A percentile compares a stretch with the other conserved stretches of the same genome.
These are phyloP conservation scores for Thalpophila matura DNA, from an alignment of 2,888 invertebrate genomes.

Conservation along the genomic window DNA sequence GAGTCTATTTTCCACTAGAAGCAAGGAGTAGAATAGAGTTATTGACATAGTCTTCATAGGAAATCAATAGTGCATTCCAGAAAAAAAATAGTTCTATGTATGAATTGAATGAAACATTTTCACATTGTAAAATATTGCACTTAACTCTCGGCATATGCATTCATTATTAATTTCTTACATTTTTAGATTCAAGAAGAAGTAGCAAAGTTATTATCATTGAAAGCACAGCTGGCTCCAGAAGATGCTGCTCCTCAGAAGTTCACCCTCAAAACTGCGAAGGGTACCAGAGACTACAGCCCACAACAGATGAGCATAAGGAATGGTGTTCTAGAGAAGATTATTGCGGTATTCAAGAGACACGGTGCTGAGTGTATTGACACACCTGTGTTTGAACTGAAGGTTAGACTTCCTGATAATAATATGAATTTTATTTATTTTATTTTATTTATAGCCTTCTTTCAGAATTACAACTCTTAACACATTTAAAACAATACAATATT, in stretches of 20 bases:
- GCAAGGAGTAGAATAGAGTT: no score
- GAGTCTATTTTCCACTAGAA: not conserved
- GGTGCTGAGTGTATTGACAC: constrained; percentile 99
- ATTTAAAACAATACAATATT: no score
- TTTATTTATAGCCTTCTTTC: no score
- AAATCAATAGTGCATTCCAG: no score
- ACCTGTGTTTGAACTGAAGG: constrained; percentile 99
- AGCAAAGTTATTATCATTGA: constrained; percentile 94
- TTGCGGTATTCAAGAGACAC: constrained; percentile 97
- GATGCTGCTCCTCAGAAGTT: constrained; percentile 94
- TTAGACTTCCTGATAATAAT: no score
- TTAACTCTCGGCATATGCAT: not conserved
- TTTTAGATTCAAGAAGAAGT: constrained; percentile 96
- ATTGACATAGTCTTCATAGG: no score
- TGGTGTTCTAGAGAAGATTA: constrained; percentile 96
- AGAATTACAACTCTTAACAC: no score
- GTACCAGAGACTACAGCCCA: constrained; percentile 98
- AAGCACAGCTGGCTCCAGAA: constrained; percentile 92
- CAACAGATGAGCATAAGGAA: constrained; percentile 98
- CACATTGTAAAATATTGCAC: not conserved
- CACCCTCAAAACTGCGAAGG: constrained; percentile 97
- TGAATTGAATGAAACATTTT: not conserved
- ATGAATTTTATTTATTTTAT: no score
- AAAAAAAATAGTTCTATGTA: not conserved
- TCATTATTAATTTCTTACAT: constrained; percentile 24